Conservation (phyloP, 2,888 invertebrate genomes). For the Hesperia comma region DNA sequence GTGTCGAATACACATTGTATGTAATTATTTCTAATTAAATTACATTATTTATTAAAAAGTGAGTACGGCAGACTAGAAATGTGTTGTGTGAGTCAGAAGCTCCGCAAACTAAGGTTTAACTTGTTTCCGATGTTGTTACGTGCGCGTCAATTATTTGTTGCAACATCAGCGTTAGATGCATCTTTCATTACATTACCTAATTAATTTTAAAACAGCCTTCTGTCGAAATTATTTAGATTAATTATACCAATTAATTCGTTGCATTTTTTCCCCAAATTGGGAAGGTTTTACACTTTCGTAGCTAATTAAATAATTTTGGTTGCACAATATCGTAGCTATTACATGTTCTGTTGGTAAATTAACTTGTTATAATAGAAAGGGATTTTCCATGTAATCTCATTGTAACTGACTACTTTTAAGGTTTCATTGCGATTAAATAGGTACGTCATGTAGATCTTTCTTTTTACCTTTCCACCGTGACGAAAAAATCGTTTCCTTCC, state of each 20-base stretch:
- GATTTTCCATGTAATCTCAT: background rate
- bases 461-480: too few species aligned
- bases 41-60: too few species aligned
- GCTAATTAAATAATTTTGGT: background rate
- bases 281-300: background rate
- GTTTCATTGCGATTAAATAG: background rate
- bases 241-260: constrained; percentile 7
- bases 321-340: background rate
- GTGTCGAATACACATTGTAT: background rate
- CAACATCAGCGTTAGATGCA: constrained; percentile 17
- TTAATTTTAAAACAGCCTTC: constrained; percentile 9
- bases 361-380: background rate
- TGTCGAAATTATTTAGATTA: background rate
- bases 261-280: background rate
- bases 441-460: too few species aligned
- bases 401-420: background rate
- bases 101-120: constrained; percentile 3
- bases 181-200: constrained; percentile 17
- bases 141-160: constrained; percentile 26
- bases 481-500: too few species aligned
- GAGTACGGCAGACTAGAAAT: too few species aligned
- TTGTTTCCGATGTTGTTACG: constrained; percentile 23
- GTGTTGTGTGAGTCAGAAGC: too few species aligned
- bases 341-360: background rate
- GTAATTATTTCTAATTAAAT: too few species aligned